Percentiles rank a stretch among this genome's conserved stretches.
phyloP scores from a whole-genome alignment of 1,140 invertebrate genomes.

The Lepidostoma basale region DNA sequence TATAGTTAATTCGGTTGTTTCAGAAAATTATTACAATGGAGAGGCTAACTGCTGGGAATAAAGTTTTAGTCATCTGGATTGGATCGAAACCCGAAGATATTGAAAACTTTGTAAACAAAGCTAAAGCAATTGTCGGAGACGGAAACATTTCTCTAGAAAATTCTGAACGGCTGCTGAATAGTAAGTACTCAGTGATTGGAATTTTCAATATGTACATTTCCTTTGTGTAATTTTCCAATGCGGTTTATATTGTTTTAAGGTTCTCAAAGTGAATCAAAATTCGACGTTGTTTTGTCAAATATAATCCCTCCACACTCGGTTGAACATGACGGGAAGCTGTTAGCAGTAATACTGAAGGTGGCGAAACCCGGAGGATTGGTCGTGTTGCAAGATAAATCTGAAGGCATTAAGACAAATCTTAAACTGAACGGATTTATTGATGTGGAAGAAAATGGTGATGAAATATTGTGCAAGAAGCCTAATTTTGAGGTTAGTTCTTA shows the following conservation, averaged over 20 bases:
- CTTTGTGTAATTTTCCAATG: too few relatives aligned
- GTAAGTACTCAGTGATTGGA: slow-evolving; percentile 47
- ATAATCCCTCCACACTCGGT: slow-evolving; percentile 54
- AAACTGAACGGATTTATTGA: slow-evolving; percentile 71
- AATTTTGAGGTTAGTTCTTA: slow-evolving; percentile 67
- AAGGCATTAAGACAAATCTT: slow-evolving; percentile 58
- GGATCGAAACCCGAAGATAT: slow-evolving; percentile 51
- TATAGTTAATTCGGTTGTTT: too few relatives aligned
- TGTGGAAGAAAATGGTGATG: slow-evolving; percentile 52
- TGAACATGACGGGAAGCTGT: slow-evolving; percentile 56
- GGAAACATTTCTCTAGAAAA: slow-evolving; percentile 56
- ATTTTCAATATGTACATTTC: not conserved
- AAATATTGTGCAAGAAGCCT: slow-evolving; percentile 66
- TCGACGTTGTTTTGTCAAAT: slow-evolving; percentile 66
- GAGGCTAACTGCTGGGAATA: slow-evolving; percentile 51
- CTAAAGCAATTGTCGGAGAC: slow-evolving; percentile 48
- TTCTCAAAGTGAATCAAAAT: slow-evolving; percentile 60
- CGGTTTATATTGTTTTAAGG: slow-evolving; percentile 52
- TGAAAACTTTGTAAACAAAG: slow-evolving; percentile 52
- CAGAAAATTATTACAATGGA: too few relatives aligned
- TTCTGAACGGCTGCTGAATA: slow-evolving; percentile 53
- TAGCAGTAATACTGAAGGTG: slow-evolving; percentile 62
- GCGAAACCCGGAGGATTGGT: slow-evolving; percentile 66
- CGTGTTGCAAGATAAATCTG: slow-evolving; percentile 53
- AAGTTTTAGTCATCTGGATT: slow-evolving; percentile 55